Evolutionary conservation across 2,797 vertebrate species (phyloP), one percentile per base, ranked within the genome.

Genomic region (Hylomyscus alleni): DNA sequence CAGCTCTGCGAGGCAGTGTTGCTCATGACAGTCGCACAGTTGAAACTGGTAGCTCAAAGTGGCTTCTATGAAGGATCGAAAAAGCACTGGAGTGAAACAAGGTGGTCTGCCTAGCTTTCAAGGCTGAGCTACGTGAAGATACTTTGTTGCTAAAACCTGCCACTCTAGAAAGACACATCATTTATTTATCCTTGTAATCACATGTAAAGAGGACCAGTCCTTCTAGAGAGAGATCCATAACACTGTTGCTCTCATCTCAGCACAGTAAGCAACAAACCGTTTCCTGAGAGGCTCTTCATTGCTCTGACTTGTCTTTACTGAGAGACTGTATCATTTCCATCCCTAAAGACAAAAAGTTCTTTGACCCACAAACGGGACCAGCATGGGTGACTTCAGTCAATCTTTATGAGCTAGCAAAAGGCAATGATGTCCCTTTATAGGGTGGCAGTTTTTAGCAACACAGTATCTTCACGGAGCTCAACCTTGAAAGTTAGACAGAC

Each of bases 401-500:
- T 98, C 80, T 95, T 96, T 97, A 52, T 96, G 97, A 97, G 56
- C 65, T 34, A 95, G 85, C 94, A 37, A n/a, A 97, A 97, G 62
- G 82, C 97, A 95, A 56, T 81, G 6, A 83, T 97, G 83, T 98
- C 89, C 76, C 60, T 89, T 73, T 97, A 77, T 88, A 97, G 83
- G 44, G 90, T 93, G 97, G 94, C 97, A 97, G 85, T 95, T 96
- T 96, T 96, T 88, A 94, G 62, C 90, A 88, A 85, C 69, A 93
- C 90, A 6, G 0, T 31, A 56, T 81, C 40, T 97, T 97, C 54
- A 87, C 87, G 22, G 95, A 75, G 93, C 96, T 84, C 89, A 96
- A 91, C 85, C 96, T 98, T 93, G 91, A 93, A 98, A 98, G 97
- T 73, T 94, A 93, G 95, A 69, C 69, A 98, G 98, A 86, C 82